These are phyloP conservation scores for Nesoenas mayeri DNA, from an alignment of 2,113 vertebrate genomes.

Conservation along the genomic window DNA sequence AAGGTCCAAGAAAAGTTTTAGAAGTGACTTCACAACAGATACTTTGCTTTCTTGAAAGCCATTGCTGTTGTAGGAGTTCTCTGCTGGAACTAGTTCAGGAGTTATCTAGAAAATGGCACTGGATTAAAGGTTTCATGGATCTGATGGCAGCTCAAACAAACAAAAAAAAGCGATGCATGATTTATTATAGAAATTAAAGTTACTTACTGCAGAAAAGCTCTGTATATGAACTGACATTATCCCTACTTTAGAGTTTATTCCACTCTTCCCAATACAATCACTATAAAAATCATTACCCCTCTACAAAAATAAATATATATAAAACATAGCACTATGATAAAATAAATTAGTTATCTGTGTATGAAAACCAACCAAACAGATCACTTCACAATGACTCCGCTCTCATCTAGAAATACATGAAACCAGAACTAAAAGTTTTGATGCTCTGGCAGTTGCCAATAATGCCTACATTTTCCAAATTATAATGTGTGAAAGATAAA, in stretches of 20 bases:
- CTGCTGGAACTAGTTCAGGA: background rate
- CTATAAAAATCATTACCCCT: background rate
- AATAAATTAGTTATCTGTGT: background rate
- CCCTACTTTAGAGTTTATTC: background rate
- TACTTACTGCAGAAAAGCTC: background rate
- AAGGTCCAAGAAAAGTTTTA: background rate
- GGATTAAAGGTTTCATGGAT: background rate
- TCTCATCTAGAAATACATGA: background rate
- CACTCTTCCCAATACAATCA: background rate
- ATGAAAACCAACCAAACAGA: background rate
- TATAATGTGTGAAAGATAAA: background rate
- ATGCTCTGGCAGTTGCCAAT: background rate
- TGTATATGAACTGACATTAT: background rate
- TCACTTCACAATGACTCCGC: background rate
- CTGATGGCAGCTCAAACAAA: background rate
- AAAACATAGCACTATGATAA: background rate
- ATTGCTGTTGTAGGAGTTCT: background rate
- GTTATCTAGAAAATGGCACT: background rate
- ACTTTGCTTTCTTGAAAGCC: background rate
- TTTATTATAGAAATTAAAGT: background rate
- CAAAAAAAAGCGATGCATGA: background rate
- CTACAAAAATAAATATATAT: background rate
- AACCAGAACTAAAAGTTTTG: background rate
- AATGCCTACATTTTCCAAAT: background rate
- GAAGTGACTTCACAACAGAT: background rate